Evolutionary conservation across 2,113 vertebrate species (phyloP), one percentile per base, ranked within the genome.

Genomic region (Serranochromis macrocephalus): DNA sequence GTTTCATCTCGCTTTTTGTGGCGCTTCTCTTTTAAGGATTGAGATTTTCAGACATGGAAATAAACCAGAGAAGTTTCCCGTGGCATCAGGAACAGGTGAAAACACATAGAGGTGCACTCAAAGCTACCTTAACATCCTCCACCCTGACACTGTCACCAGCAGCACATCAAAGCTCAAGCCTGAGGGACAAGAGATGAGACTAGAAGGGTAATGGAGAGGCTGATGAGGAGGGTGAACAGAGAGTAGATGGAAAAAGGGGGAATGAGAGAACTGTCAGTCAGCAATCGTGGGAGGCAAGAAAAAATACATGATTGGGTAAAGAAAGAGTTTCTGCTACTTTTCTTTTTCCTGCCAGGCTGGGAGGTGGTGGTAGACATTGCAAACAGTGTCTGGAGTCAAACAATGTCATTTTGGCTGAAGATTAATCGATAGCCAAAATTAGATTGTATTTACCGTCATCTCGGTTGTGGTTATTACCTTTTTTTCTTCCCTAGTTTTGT

Each of bases 191-290:
- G 66, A 83, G 83, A 66, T 16, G 26, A 92, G 92, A 93, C 90
- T 89, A 83, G 87, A 26, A 75, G 79, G 80, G 81, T 93, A 87
- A 91, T 91, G 85, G 88, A 88, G 75, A 80, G 83, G 84, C 45
- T 86, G 92, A 91, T 89, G 87, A 87, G 82, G 84, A 55, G 53
- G 61, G 87, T 66, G 78, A 81, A 86, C 81, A 42, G 42, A 83
- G 87, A 85, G 63, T 71, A 87, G 85, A 91, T 85, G 55, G 58
- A 75, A 88, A 61, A 86, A 58, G 45, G 86, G 51, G 36, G 42
- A 83, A 53, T 49, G 54, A 85, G 87, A 81, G 68, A 88, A 31
- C 31, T 88, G 91, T 91, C 86, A 82, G 84, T 87, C 87, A 86
- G 71, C 78, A 40, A 80, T 63, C 53, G 71, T 42, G 63, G 66